Base-by-base conservation (phyloP, 2,888 invertebrate species). In the Epinotia bilunana region DNA sequence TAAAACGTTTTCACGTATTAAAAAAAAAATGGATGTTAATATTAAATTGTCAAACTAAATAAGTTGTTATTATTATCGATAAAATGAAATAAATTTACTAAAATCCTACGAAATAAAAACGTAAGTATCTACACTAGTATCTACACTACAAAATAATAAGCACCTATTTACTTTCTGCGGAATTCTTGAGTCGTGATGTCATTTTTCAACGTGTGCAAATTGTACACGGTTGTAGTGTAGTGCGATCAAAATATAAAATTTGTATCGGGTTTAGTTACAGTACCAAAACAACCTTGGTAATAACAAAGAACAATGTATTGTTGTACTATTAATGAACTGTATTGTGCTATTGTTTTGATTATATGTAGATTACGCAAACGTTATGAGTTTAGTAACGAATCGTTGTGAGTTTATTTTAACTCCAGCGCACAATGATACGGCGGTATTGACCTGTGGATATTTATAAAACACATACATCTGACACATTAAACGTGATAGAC, bases 321-420 rank as follows among this genome's bases (percentile, higher is more conserved):
- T 49, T 49, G n/a, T 33, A 61, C 39, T 62, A 39, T 39, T 39
- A 62, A 62, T 43, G 5, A 62, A 39, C 13, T 43, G 39, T 62
- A 62, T 39, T 62, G 39, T 62, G 18, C 43, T 43, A 62, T 62
- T 62, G 62, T 62, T 43, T 20, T 43, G 18, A 62, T n/a, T n/a
- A n/a, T 16, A 60, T 58, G 53, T 53, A n/a, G 7, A 53, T 53
- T 53, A 6, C 53, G 53, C 7, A n/a, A n/a, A 53, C 53, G n/a
- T 0, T 28, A 28, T 28, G 23, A 28, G 23, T 53, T 53, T n/a
- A 53, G n/a, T n/a, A n/a, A 53, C 53, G n/a, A 7, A 53, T n/a
- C n/a, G n/a, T 6, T 53, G 53, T n/a, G 53, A 53, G 53, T 53
- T 53, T 53, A n/a, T 53, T 53, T 53, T 53, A 53, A 53, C 53